These are phyloP conservation scores for Linnaemya vulpina DNA, from an alignment of 2,888 invertebrate species.

Conservation along the genomic window DNA sequence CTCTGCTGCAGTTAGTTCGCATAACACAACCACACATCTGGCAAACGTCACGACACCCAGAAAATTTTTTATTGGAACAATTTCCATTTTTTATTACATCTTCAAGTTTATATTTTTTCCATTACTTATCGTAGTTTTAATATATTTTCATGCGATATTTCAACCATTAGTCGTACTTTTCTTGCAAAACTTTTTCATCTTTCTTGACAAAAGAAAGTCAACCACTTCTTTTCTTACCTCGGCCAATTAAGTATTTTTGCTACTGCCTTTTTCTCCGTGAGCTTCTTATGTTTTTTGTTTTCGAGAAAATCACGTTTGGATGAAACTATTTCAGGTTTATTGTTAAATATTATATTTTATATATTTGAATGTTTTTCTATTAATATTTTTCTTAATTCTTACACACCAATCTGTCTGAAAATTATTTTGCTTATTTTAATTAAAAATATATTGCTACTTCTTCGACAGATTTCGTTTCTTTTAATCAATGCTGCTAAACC, in stretches of 20 bases:
- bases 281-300: conserved; percentile 18
- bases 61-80: conserved; percentile 72
- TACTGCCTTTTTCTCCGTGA: conserved; percentile 45
- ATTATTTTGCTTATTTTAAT: conserved; percentile 59
- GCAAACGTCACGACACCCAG: conserved; percentile 79
- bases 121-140: neutral
- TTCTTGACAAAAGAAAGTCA: conserved; percentile 73
- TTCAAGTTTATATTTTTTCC: conserved; percentile 4
- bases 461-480: conserved; percentile 69
- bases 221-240: conserved; percentile 76
- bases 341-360: conserved; percentile 17
- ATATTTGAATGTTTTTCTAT: conserved; percentile 6
- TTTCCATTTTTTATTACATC: conserved; percentile 59
- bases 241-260: conserved; percentile 68
- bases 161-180: conserved; percentile 34
- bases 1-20: conserved; percentile 33
- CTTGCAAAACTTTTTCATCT: conserved; percentile 72
- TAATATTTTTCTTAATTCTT: conserved; percentile 16
- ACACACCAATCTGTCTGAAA: conserved; percentile 55
- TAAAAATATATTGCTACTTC: conserved; percentile 59
- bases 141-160: neutral
- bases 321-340: neutral
- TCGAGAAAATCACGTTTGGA: conserved; percentile 37
- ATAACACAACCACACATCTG: conserved; percentile 73
- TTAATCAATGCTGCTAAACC: conserved; percentile 41